Evolutionary conservation across 2,113 vertebrate species (phyloP), one percentile per base, ranked within the genome.

Genomic region (Glaucomys volans): DNA sequence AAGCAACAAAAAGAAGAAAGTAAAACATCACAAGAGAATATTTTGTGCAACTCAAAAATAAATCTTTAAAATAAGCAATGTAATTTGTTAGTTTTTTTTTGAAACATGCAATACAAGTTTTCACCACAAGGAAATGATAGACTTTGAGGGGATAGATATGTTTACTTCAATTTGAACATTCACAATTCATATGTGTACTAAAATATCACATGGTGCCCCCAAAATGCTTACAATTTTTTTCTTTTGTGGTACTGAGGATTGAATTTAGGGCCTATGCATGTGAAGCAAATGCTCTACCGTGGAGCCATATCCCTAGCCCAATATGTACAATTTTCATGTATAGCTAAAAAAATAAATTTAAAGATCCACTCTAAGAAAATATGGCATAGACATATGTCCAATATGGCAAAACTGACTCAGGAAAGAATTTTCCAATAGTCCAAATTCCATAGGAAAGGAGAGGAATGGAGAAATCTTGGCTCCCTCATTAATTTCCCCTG

Each of bases 281-380:
- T n/a, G 32, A 69, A 30, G 35, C 32, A 69, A 67, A 18, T 69
- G 35, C 66, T n/a, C 66, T n/a, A 69, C 17, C 66, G 20, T 35
- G 18, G 66, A 69, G 16, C 66, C 3, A n/a, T 69, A n/a, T 18
- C 16, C 12, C 35, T 16, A 69, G 66, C 7, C 66, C 16, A 52
- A 74, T 66, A 74, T 28, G 24, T 8, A 14, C 4, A 8, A 28
- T 42, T 12, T 89, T 47, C 52, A 18, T 64, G 42, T 54, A 20
- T 18, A 44, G 50, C 18, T n/a, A 44, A 87, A 87, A 24, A 69
- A 59, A 59, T 18, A 69, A 52, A 7, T 44, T n/a, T 14, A 40
- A 94, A 76, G 74, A 42, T 50, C n/a, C 28, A 50, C 32, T 91
- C n/a, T 72, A 42, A 88, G 76, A 83, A 88, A 71, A 44, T 77